Conservation (phyloP, 2,888 invertebrate species). For the Lochmaea crataegi region DNA sequence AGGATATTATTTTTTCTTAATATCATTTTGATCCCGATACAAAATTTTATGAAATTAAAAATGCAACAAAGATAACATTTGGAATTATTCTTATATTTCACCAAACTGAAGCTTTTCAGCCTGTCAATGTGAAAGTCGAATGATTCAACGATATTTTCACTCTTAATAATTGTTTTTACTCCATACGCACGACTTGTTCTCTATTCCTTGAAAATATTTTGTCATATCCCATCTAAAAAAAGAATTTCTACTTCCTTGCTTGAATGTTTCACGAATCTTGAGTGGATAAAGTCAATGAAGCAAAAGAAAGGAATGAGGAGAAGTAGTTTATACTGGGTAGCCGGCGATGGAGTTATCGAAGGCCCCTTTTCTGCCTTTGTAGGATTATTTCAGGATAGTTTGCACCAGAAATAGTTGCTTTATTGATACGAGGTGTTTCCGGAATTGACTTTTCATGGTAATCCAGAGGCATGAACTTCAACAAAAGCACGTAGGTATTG, state of each 20-base stretch:
- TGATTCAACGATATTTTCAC: no score
- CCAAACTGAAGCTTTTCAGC: no score
- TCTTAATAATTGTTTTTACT: no score
- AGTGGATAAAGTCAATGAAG: slow-evolving; percentile 31
- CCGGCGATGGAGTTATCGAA: slow-evolving; percentile 29
- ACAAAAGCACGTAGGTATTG: background rate
- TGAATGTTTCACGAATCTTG: slow-evolving; percentile 18
- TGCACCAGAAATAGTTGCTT: slow-evolving; percentile 12
- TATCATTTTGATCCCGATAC: no score
- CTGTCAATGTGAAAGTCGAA: no score
- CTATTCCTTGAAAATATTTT: background rate
- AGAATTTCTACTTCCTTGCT: background rate
- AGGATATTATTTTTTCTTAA: no score
- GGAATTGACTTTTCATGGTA: slow-evolving; percentile 11
- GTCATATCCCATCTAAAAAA: background rate
- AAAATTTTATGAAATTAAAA: no score
- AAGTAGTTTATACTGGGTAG: slow-evolving; percentile 17
- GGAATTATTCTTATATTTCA: no score
- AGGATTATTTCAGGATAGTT: slow-evolving; percentile 17
- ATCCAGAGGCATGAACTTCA: background rate
- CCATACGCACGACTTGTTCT: no score
- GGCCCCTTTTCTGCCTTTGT: slow-evolving; percentile 17
- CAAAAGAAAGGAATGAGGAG: slow-evolving; percentile 5
- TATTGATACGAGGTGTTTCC: slow-evolving; percentile 14
- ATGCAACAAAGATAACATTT: no score